A percentile compares a stretch with the other conserved stretches of the same genome.
These are phyloP conservation scores for Cheilosia scutellata DNA, from an alignment of 2,888 invertebrate species.

Conservation along the genomic window DNA sequence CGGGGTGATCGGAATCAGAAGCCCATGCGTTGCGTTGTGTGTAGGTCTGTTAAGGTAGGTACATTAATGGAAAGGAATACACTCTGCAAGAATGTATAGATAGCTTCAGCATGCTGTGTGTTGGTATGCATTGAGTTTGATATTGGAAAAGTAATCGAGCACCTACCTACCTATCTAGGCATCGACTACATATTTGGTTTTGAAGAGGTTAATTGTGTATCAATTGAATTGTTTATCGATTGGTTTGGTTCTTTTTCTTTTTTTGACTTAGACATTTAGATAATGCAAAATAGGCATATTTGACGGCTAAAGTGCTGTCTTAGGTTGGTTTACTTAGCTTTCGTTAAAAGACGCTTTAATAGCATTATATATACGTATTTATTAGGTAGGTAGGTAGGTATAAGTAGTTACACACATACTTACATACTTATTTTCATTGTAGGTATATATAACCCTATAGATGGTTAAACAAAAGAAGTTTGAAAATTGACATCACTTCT, in stretches of 20 bases:
- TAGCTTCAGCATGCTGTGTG: background rate
- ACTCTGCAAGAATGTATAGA: background rate
- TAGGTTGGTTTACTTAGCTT: background rate
- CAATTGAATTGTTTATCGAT: slow-evolving; percentile 45
- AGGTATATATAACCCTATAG: no score
- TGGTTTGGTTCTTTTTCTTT: slow-evolving; percentile 1
- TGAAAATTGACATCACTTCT: no score
- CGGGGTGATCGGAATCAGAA: slow-evolving; percentile 7
- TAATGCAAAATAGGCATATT: background rate
- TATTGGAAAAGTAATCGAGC: slow-evolving; percentile 20
- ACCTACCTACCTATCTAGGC: background rate
- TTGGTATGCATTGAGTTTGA: slow-evolving; percentile 11
- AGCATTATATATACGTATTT: no score
- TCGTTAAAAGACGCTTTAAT: background rate
- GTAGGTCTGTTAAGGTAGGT: background rate
- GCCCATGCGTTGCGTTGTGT: slow-evolving; percentile 1
- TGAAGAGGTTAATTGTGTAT: slow-evolving; percentile 12
- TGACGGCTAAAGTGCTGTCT: background rate
- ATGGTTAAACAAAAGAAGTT: no score
- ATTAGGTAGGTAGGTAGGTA: no score
- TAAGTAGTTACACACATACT: no score
- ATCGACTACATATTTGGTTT: background rate
- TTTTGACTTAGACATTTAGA: background rate
- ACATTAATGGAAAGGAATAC: no score
- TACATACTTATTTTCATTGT: no score